Evolutionary conservation across 2,797 vertebrate species (phyloP).

Genomic region (Danio choprae): DNA sequence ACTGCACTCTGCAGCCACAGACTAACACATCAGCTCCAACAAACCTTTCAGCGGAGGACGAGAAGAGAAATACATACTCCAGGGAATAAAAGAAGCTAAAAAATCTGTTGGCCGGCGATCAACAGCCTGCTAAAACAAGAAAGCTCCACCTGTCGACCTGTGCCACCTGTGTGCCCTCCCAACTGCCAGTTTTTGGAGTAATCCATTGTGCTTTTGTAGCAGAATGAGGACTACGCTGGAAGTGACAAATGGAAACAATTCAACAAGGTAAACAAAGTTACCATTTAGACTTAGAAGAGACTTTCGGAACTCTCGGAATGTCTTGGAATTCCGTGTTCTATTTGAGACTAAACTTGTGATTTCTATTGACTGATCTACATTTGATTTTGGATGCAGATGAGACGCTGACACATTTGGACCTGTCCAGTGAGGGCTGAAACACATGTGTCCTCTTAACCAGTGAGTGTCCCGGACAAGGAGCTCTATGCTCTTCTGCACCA

Average conservation of each 20-base stretch:
- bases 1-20: constrained; percentile 55
- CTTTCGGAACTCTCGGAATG: background rate
- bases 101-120: constrained; percentile 15
- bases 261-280: constrained; percentile 9
- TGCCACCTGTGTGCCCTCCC: constrained; percentile 65
- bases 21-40: constrained; percentile 31
- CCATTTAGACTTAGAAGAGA: background rate
- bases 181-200: constrained; percentile 62
- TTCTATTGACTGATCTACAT: background rate
- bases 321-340: background rate
- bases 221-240: constrained; percentile 58
- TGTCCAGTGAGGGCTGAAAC: constrained; percentile 8
- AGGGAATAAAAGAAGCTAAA: constrained; percentile 22
- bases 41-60: background rate
- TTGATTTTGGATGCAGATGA: background rate
- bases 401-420: constrained; percentile 6
- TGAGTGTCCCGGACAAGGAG: constrained; percentile 20
- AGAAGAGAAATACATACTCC: constrained; percentile 16
- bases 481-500: constrained; percentile 16
- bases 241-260: constrained; percentile 44
- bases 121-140: constrained; percentile 7
- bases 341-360: background rate
- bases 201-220: constrained; percentile 57
- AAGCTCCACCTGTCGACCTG: constrained; percentile 40
- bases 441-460: constrained; percentile 23